Evolutionary conservation across 2,888 invertebrate species (phyloP).

Genomic region (Maniola hyperantus): DNA sequence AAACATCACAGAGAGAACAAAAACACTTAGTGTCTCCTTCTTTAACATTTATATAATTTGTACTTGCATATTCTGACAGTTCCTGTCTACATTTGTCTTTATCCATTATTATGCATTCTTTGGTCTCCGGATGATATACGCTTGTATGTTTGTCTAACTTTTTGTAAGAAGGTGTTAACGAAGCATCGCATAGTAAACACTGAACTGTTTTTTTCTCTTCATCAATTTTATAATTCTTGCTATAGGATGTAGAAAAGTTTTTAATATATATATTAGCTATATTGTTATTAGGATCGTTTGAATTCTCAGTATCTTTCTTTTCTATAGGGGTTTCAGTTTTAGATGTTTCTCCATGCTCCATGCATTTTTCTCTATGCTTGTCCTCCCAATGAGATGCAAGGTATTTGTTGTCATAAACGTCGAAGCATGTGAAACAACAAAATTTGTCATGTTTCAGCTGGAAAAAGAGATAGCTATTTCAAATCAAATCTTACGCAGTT

Average conservation of each 20-base stretch:
- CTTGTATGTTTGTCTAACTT: slow-evolving; percentile 39
- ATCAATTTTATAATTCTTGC: slow-evolving; percentile 49
- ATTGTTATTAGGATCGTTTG: slow-evolving; percentile 26
- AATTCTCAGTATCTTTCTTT: not conserved
- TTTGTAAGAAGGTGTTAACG: slow-evolving; percentile 36
- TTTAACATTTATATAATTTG: slow-evolving; percentile 57
- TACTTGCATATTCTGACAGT: slow-evolving; percentile 53
- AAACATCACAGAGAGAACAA: slow-evolving; percentile 56
- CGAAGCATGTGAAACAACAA: slow-evolving; percentile 61
- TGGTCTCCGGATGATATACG: slow-evolving; percentile 20
- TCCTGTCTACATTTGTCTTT: slow-evolving; percentile 54
- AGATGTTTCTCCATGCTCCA: too few species aligned
- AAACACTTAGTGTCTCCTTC: slow-evolving; percentile 56
- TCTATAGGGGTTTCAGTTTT: not conserved
- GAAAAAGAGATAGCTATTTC: slow-evolving; percentile 38
- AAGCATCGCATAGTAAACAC: slow-evolving; percentile 51
- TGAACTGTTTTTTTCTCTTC: slow-evolving; percentile 42
- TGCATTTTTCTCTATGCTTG: slow-evolving; percentile 11
- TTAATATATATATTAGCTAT: slow-evolving; percentile 35
- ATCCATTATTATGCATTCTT: slow-evolving; percentile 39
- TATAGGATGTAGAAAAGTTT: slow-evolving; percentile 43
- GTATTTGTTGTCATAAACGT: slow-evolving; percentile 37
- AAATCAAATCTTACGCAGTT: not conserved
- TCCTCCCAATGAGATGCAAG: slow-evolving; percentile 45
- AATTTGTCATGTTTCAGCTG: slow-evolving; percentile 51